Evolutionary conservation across 2,797 vertebrate species (phyloP).

Genomic region (Adelosebastes latens): DNA sequence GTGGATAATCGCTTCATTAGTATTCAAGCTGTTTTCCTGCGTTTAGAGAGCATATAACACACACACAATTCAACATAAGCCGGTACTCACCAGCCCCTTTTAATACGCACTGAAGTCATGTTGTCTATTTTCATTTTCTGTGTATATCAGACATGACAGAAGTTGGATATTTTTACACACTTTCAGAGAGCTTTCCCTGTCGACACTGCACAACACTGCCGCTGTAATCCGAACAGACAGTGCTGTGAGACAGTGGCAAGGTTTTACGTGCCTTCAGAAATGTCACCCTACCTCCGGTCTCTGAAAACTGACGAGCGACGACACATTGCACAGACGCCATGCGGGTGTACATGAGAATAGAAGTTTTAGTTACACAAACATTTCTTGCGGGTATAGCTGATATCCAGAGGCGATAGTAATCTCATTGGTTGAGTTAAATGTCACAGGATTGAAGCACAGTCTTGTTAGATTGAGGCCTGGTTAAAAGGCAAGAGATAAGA

Average conservation of each 20-base stretch:
- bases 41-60: neutral
- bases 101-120: slow-evolving; percentile 13
- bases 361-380: slow-evolving; percentile 29
- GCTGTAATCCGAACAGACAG: slow-evolving; percentile 71
- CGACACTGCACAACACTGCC: neutral
- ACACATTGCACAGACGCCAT: slow-evolving; percentile 2
- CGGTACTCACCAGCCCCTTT: neutral
- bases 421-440: slow-evolving; percentile 40
- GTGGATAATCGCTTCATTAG: slow-evolving; percentile 29
- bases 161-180: slow-evolving; percentile 45
- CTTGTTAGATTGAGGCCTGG: neutral
- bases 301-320: slow-evolving; percentile 19
- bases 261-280: slow-evolving; percentile 72
- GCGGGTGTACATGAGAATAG: neutral
- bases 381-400: slow-evolving; percentile 25
- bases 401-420: neutral
- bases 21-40: slow-evolving; percentile 42
- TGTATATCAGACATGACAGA: slow-evolving; percentile 32
- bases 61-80: slow-evolving; percentile 20
- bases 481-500: slow-evolving; percentile 24
- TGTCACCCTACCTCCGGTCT: slow-evolving; percentile 55
- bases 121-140: slow-evolving; percentile 18
- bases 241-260: slow-evolving; percentile 57
- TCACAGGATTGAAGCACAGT: slow-evolving; percentile 6
- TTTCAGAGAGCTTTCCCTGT: slow-evolving; percentile 27